Evolutionary conservation across 2,797 vertebrate species (phyloP), one percentile per base, ranked within the genome.

Genomic region (Avahi laniger): DNA sequence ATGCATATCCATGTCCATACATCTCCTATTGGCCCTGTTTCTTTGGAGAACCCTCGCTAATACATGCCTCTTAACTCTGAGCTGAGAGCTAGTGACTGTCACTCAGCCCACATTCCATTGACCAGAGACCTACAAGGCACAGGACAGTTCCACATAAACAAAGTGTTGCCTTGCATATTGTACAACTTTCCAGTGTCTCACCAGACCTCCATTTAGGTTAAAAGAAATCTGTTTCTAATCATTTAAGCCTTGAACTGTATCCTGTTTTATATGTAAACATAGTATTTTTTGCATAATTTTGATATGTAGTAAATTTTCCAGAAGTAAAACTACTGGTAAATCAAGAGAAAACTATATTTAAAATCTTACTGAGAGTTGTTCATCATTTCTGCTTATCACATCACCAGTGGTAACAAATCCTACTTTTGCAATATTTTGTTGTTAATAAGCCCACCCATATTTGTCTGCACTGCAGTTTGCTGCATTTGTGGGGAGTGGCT

Each of bases 281-380:
- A n/a, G 2, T 54, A 70, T 70, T 70, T 33, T 96, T 46, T 82
- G 54, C 4, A 43, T 91, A 43, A 88, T 75, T 57, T 73, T 43
- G 48, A 57, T 20, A 72, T 73, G 24, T 22, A 78, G 10, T 81
- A 1, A 84, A 48, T 72, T 91, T 92, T 91, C 10, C 35, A 78
- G 24, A 15, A 67, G 54, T 57, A 4, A 85, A 93, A 33, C n/a
- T 70, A 43, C 24, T 82, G 88, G 30, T 89, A 95, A 67, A 83
- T 69, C 75, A 96, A 93, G 8, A 11, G 14, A 82, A 82, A 50
- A 57, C 3, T 90, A 9, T 70, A 26, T 81, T 82, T 87, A 67
- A 81, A 92, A 38, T 85, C 35, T 73, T 76, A 91, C 52, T 12
- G 17, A 76, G n/a, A 81, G 24, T 67, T 92, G 26, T 61, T 93